A percentile compares a stretch with the other conserved stretches of the same genome.
phyloP scores from a whole-genome alignment of 2,797 vertebrate species.

The Gymnothorax reevesii region DNA sequence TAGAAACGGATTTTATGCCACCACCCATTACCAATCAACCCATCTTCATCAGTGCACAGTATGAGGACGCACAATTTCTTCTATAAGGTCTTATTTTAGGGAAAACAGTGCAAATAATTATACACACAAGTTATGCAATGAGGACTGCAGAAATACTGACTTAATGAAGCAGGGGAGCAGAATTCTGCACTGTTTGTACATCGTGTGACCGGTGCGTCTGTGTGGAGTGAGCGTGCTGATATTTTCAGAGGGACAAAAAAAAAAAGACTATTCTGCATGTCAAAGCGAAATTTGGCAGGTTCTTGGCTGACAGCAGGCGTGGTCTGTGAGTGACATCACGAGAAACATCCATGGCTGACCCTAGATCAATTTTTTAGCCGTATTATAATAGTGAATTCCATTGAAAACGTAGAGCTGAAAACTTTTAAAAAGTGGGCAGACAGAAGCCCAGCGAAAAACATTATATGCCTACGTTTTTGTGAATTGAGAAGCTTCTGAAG shows the following conservation, averaged over 20 bases:
- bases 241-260: neutral
- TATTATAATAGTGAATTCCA: neutral
- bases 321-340: constrained; percentile 47
- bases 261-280: no score
- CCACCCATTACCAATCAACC: no score
- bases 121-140: neutral
- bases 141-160: neutral
- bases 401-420: neutral
- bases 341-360: constrained; percentile 33
- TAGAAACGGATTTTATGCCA: no score
- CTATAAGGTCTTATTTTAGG: neutral
- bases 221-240: neutral
- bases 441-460: constrained; percentile 14
- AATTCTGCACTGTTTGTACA: neutral
- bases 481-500: neutral
- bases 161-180: neutral
- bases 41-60: no score
- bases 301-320: constrained; percentile 49
- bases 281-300: constrained; percentile 64
- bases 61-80: neutral
- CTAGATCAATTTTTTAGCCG: neutral
- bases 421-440: neutral
- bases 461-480: neutral
- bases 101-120: neutral
- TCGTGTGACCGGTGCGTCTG: neutral